Evolutionary conservation across 1,140 invertebrate species (phyloP), one percentile per base, ranked within the genome.

Genomic region (Zaprionus taronus): DNA sequence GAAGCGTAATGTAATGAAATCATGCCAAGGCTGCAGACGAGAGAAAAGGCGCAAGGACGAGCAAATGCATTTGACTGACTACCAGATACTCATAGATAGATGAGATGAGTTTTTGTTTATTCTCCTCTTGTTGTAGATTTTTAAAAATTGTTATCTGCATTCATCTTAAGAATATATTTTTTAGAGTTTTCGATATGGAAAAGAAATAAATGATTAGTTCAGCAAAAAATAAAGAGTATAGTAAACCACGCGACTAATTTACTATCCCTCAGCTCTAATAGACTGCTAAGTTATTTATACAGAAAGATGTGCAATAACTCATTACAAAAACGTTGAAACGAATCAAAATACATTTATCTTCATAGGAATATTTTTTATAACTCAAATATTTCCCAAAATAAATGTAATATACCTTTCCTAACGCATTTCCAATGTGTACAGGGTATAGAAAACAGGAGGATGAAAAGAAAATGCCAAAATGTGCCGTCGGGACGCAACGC

Each of bases 1-100:
- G 78, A 70, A 73, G 79, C 60, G 82, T 86, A 85, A 73, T 68
- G 70, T 56, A 77, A 85, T 81, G 78, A 90, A 90, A 89, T 89
- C 84, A 90, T 84, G 84, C 84, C 84, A 89, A 89, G 84, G 84
- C 84, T 89, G 81, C 83, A 53, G 56, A 61, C 56, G 64, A 22
- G 34, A 57, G 24, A 38, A 53, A 31, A 38, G 17, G 41, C 41
- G 17, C 55, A 61, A 26, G 28, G 31, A 62, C 22, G 24, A 31
- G 26, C 47, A 22, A 74, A 6, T 5, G 2, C 12, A 56, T 15
- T 47, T n/a, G n/a, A 51, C 22, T n/a, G 47, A 51, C 47, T 24
- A 5, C 1, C 4, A 20, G 47, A 24, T 51, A 51, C 20, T 22
- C 20, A 22, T 24, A 22, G 47, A n/a, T 22, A 22, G 11, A 20